Percentiles rank a stretch among this genome's conserved stretches.
phyloP scores from a whole-genome alignment of 2,113 vertebrate genomes.

The Sapajus apella region DNA sequence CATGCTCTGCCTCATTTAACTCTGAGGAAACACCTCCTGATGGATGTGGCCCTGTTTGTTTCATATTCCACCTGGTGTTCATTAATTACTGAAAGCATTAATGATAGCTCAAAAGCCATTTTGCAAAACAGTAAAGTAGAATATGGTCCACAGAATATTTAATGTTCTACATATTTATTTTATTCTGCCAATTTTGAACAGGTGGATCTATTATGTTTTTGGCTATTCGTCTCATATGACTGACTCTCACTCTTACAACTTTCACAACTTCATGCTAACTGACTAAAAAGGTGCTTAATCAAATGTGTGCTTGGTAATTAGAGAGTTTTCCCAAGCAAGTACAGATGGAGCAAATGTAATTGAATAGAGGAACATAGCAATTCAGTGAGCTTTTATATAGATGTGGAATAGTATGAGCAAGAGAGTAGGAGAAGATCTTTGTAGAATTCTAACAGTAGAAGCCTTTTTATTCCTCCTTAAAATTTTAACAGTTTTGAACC shows the following conservation, averaged over 20 bases:
- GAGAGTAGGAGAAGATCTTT: neutral
- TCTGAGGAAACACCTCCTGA: constrained; percentile 55
- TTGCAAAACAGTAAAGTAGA: constrained; percentile 68
- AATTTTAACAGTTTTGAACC: constrained; percentile 36
- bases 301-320: constrained; percentile 72
- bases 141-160: constrained; percentile 65
- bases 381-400: constrained; percentile 14
- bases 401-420: neutral
- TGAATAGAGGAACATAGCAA: constrained; percentile 31
- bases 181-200: constrained; percentile 57
- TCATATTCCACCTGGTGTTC: constrained; percentile 73
- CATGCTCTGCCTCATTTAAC: constrained; percentile 59
- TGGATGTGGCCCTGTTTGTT: constrained; percentile 19
- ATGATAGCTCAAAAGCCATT: constrained; percentile 66
- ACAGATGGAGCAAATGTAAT: constrained; percentile 68
- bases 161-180: constrained; percentile 58
- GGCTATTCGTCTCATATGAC: constrained; percentile 67
- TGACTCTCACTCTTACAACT: constrained; percentile 67
- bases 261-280: constrained; percentile 68
- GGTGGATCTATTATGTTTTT: constrained; percentile 66
- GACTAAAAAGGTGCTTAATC: constrained; percentile 75
- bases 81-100: constrained; percentile 74
- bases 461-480: neutral
- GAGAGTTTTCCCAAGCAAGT: constrained; percentile 56
- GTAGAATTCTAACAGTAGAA: constrained; percentile 30